These are phyloP conservation scores for Arnoldichthys spilopterus DNA, from an alignment of 2,797 vertebrate species.

Conservation along the genomic window DNA sequence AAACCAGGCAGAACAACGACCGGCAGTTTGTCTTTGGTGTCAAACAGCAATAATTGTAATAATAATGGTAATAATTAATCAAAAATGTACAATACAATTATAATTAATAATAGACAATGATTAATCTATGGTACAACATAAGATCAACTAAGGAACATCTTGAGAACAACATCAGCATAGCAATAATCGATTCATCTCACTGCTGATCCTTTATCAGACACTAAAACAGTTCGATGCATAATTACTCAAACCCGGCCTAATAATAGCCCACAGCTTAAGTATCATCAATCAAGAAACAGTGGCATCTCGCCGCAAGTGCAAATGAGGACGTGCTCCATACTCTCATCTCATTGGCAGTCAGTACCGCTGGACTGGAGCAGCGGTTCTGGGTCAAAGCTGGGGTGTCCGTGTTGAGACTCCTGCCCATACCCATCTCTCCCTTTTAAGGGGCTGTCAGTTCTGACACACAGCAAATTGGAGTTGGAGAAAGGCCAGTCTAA, in stretches of 20 bases:
- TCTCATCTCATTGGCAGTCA: background rate
- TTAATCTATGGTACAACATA: background rate
- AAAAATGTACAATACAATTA: too few relatives aligned
- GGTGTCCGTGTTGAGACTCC: background rate
- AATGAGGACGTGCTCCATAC: background rate
- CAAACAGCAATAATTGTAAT: too few relatives aligned
- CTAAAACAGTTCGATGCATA: background rate
- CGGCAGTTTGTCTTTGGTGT: background rate
- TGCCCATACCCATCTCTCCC: constrained; percentile 2
- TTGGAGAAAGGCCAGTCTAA: constrained; percentile 29
- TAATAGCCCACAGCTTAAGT: background rate
- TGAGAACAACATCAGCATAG: background rate
- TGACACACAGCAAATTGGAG: constrained; percentile 29
- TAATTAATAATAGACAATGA: too few relatives aligned
- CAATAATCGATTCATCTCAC: background rate
- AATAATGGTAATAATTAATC: too few relatives aligned
- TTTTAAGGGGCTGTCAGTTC: constrained; percentile 17
- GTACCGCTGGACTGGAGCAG: background rate
- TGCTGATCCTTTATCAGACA: background rate
- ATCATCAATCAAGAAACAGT: constrained; percentile 2
- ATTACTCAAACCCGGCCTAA: background rate
- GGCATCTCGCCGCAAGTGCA: background rate
- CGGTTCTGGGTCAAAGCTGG: constrained; percentile 18
- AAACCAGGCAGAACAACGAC: background rate
- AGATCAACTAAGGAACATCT: background rate